Conservation (phyloP, 2,888 invertebrate genomes). For the Sesia bembeciformis region DNA sequence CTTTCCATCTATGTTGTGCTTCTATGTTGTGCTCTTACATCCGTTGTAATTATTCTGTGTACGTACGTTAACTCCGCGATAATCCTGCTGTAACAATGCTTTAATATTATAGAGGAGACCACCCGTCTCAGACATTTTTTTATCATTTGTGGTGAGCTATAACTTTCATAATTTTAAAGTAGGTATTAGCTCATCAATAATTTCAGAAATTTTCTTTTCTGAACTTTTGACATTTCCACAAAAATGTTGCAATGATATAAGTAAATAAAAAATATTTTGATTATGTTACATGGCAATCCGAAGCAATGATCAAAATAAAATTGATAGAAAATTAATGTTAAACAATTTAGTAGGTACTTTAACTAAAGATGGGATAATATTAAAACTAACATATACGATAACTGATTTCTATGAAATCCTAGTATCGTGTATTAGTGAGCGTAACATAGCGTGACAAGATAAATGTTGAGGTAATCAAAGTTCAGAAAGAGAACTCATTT, state of each 20-base stretch:
- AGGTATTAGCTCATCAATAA: constrained; percentile 46
- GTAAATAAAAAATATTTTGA: too few relatives aligned
- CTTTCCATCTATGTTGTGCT: constrained; percentile 2
- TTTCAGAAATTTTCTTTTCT: constrained; percentile 23
- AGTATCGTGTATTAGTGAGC: too few relatives aligned
- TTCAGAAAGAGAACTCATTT: too few relatives aligned
- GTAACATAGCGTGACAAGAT: too few relatives aligned
- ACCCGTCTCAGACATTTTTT: constrained; percentile 35
- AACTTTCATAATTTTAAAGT: constrained; percentile 36
- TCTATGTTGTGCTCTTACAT: constrained; percentile 5
- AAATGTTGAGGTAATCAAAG: too few relatives aligned
- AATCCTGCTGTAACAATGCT: constrained; percentile 53
- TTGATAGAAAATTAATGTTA: not conserved
- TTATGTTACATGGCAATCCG: not conserved
- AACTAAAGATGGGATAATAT: too few relatives aligned
- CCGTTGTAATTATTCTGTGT: constrained; percentile 3
- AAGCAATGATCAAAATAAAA: not conserved
- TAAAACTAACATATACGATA: too few relatives aligned
- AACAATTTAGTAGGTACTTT: too few relatives aligned
- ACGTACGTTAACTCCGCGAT: constrained; percentile 64
- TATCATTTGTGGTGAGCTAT: constrained; percentile 16
- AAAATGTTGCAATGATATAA: not conserved
- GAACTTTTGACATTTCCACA: not conserved
- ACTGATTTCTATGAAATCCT: too few relatives aligned
- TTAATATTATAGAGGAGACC: constrained; percentile 43